phyloP scores from a whole-genome alignment of 2,797 vertebrate species.

The Taeniopygia guttata region DNA sequence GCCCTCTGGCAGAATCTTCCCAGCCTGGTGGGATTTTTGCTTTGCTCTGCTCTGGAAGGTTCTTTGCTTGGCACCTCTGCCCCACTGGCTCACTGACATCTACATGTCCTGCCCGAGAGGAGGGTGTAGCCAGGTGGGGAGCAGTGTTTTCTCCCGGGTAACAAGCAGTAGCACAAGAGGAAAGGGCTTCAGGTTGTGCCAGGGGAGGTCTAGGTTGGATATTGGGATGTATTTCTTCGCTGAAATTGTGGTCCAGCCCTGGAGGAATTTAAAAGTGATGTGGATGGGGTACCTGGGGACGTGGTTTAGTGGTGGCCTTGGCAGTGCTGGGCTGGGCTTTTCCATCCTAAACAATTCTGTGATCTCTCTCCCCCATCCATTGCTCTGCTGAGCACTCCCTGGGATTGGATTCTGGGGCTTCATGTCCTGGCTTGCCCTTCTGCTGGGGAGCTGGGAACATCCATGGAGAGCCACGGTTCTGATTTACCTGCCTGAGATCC shows the following conservation, averaged over 20 bases:
- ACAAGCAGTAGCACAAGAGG: background rate
- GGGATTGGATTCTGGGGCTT: background rate
- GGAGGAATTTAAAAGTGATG: background rate
- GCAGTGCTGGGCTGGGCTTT: background rate
- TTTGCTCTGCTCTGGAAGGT: background rate
- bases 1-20: fast-evolving
- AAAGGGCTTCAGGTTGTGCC: background rate
- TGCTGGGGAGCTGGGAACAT: background rate
- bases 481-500: conserved; percentile 6
- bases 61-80: background rate
- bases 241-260: background rate
- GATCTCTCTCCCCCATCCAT: background rate
- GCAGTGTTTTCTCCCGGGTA: background rate
- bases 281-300: background rate
- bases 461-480: background rate
- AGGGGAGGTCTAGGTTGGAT: background rate
- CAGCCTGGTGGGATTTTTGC: fast-evolving
- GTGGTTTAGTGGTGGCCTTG: background rate
- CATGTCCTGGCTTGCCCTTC: background rate
- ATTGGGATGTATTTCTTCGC: background rate
- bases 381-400: background rate
- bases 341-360: background rate
- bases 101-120: fast-evolving
- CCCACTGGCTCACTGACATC: background rate
- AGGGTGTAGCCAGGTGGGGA: background rate